These are phyloP conservation scores for Gallinago stenura DNA, from an alignment of 2,797 vertebrate species.

Conservation along the genomic window DNA sequence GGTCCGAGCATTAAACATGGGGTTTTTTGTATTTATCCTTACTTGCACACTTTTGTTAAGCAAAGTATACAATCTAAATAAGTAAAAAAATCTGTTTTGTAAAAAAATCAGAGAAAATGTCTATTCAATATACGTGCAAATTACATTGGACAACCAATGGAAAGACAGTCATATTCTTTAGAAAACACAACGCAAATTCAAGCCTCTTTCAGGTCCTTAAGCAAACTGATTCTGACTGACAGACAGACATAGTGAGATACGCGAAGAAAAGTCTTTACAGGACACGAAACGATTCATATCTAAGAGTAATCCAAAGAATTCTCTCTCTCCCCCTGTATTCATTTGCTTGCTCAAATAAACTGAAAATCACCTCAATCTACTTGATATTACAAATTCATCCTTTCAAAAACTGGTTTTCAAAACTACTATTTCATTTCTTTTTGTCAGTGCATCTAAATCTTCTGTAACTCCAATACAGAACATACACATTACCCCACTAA, in stretches of 20 bases:
- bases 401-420: slow-evolving; percentile 2
- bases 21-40: neutral
- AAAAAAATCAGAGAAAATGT: neutral
- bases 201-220: neutral
- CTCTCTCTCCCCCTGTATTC: neutral
- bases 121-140: neutral
- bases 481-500: neutral
- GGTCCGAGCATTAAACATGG: neutral
- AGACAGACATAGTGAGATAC: neutral
- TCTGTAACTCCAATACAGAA: neutral
- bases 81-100: neutral
- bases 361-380: neutral
- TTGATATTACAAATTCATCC: neutral
- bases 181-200: neutral
- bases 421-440: neutral
- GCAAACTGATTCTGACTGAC: neutral
- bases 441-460: neutral
- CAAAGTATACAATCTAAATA: rapidly evolving
- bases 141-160: rapidly evolving
- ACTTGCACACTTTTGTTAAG: neutral
- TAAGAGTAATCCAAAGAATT: neutral
- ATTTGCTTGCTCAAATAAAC: slow-evolving; percentile 14
- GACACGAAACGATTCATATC: neutral
- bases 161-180: neutral
- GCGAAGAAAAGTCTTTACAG: neutral